Evolutionary conservation across 2,888 invertebrate species (phyloP), one percentile per base, ranked within the genome.

Genomic region (Micoletzkya japonica): DNA sequence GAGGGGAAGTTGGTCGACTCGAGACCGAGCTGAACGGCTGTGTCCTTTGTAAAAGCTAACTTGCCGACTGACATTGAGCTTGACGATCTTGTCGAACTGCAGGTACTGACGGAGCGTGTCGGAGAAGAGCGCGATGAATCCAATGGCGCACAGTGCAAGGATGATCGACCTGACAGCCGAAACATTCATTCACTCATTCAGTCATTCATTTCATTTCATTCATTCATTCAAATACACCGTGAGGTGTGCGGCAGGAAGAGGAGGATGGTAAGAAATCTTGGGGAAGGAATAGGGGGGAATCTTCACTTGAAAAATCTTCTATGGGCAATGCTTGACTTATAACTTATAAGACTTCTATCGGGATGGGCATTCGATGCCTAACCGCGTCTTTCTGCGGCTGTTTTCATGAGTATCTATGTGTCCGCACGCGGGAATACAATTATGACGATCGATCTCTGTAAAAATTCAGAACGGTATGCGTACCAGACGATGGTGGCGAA

Each of bases 91-190:
- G 36, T 75, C 72, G 70, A 77, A 78, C 17, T 71, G 68, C 61
- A 80, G 66, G 60, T 78, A 80, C 54, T 75, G 74, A 26, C 68
- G 44, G 28, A 77, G 70, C n/a, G 76, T 76, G 10, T 75, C 73
- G 34, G 75, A 72, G 73, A 78, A 78, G 68, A 80, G 74, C 68
- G 72, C 76, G 61, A 80, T 74, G 72, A 80, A 80, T 58, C 73
- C 78, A 50, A 75, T 61, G 28, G 76, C 76, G 68, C 75, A 75
- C 60, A 76, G 69, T 56, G 75, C 66, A 56, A 80, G 64, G 52
- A 80, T 77, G 59, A 77, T 70, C 28, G 70, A 70, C 79, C 79
- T 78, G 50, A 79, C 74, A 52, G 75, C 34, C 44, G 24, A 54
- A n/a, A n/a, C n/a, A n/a, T n/a, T n/a, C n/a, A n/a, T n/a, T n/a